These are phyloP conservation scores for Andrena minutula DNA, from an alignment of 2,888 invertebrate genomes.

Conservation along the genomic window DNA sequence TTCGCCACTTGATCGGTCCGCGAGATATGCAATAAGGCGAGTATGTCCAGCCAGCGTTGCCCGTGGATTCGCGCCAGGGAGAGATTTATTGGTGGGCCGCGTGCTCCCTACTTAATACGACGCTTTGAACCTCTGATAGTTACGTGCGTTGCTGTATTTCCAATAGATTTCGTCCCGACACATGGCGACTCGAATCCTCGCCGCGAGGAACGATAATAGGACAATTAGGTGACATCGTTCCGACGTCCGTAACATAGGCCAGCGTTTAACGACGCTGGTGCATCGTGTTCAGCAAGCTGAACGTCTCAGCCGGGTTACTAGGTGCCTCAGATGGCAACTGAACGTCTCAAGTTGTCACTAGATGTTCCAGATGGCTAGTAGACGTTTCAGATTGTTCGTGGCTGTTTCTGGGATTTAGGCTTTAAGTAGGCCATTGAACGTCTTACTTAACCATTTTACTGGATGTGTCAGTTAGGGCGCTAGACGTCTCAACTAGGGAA, in stretches of 20 bases:
- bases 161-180: constrained; percentile 42
- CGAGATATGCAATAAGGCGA: constrained; percentile 56
- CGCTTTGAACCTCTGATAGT: constrained; percentile 21
- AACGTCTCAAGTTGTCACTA: too few relatives aligned
- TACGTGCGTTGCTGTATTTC: constrained; percentile 20
- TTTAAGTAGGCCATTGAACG: too few relatives aligned
- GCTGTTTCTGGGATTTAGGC: too few relatives aligned
- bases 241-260: constrained; percentile 7
- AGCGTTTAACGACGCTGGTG: constrained; percentile 16
- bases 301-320: neutral
- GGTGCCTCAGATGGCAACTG: neutral
- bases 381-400: too few relatives aligned
- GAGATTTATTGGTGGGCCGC: constrained; percentile 56
- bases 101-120: constrained; percentile 50
- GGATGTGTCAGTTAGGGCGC: too few relatives aligned
- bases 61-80: constrained; percentile 61
- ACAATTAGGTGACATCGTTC: constrained; percentile 53
- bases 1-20: constrained; percentile 58
- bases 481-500: too few relatives aligned
- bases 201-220: constrained; percentile 41
- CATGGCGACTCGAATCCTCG: constrained; percentile 21
- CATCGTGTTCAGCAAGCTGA: neutral
- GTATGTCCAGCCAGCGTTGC: constrained; percentile 26
- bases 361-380: too few relatives aligned
- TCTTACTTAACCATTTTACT: too few relatives aligned